Base-by-base conservation (phyloP, 2,113 vertebrate species). In the Dendrocopos noguchii region DNA sequence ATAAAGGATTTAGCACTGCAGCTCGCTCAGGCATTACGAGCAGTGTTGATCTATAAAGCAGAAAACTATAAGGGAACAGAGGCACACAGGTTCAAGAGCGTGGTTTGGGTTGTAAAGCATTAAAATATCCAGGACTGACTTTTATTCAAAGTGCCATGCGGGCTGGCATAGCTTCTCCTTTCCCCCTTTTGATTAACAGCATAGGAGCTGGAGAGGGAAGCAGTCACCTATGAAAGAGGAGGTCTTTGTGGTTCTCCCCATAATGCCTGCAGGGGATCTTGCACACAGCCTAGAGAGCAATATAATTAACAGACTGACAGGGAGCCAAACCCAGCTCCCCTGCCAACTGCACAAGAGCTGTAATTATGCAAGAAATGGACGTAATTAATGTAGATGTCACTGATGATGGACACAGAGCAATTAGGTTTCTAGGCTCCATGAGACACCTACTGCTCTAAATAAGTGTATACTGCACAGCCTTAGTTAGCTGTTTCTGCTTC, bases 351-450 rank as follows among this genome's bases (percentile, higher is more conserved):
- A 91, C 61, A 61, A 90, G 66, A 34, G 53, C 63, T 88, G 63
- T 60, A 93, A 95, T 92, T 93, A 93, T 75, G 77, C 63, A 93
- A 84, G 88, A 90, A 83, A 29, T 7, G 14, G 87, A 75, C 4
- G 0, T 92, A 95, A 95, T 93, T 93, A 84, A 95, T 93, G 61
- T 72, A 94, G 84, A 81, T 92, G 91, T 93, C 93, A 92, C 77
- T 1, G 3, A 76, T 92, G 89, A 94, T 67, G 84, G 89, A 94
- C 94, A 81, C 6, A 33, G 67, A 88, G 53, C 80, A 91, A 91
- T 94, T 91, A 94, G 77, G 28, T 31, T 86, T 80, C 77, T 56
- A 52, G 44, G 84, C 77, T 88, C 44, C 57, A 7, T 39, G 36
- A 93, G 90, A 86, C 36, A 52, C 36, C 55, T 50, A 44, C 28